A percentile compares a stretch with the other conserved stretches of the same genome.
phyloP scores from a whole-genome alignment of 53 echinoderm and acorn worm species.

The Patiria pectinifera region DNA sequence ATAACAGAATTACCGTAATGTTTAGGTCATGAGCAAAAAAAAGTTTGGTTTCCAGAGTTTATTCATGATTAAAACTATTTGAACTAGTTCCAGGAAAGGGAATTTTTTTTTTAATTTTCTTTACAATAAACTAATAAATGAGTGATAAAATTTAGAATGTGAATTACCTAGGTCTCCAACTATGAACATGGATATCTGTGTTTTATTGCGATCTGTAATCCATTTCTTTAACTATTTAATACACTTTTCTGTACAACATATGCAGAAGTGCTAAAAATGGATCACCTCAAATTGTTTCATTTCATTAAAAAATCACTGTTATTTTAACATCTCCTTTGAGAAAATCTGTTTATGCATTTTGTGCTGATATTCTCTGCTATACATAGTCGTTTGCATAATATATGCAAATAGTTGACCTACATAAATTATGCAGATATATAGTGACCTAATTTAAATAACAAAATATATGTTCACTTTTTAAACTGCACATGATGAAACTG shows the following conservation, averaged over 20 bases:
- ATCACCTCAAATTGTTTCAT: neutral
- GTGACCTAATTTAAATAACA: no score
- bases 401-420: neutral
- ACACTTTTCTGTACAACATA: slow-evolving; percentile 10
- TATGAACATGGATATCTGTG: neutral
- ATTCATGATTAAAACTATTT: no score
- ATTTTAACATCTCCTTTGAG: neutral
- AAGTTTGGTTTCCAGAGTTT: no score
- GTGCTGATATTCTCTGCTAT: neutral
- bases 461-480: no score
- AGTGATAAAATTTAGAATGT: slow-evolving; percentile 12
- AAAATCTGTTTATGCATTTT: neutral
- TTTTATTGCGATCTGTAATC: neutral
- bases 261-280: neutral
- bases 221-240: neutral
- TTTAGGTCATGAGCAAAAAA: no score
- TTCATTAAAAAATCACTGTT: slow-evolving; percentile 36
- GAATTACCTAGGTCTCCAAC: neutral
- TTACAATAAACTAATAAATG: slow-evolving; percentile 33
- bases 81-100: no score
- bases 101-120: no score
- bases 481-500: no score
- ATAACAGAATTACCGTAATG: no score
- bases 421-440: neutral
- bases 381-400: neutral